Percentiles rank a stretch among this genome's conserved stretches.
phyloP scores from a whole-genome alignment of 2,113 vertebrate species.

The Dipodomys ordii region DNA sequence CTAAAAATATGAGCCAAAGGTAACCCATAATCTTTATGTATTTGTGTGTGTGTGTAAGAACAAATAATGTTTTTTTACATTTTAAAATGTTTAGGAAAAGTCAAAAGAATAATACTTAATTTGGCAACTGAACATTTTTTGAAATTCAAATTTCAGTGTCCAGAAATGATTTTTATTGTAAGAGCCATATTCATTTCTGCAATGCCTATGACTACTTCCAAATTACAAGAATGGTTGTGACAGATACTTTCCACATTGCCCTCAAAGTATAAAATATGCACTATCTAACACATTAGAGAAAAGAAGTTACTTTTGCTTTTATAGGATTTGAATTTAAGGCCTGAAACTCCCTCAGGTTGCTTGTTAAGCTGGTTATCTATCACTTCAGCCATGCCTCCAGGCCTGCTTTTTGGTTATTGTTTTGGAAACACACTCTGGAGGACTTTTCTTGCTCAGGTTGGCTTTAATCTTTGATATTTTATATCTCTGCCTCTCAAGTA shows the following conservation, averaged over 20 bases:
- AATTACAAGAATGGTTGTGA: not conserved
- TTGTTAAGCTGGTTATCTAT: too few species aligned
- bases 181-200: not conserved
- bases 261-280: constrained; percentile 1
- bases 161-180: not conserved
- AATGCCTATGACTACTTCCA: not conserved
- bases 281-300: not conserved
- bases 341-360: too few species aligned
- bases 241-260: not conserved
- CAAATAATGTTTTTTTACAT: not conserved
- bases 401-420: too few species aligned
- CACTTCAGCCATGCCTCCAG: too few species aligned
- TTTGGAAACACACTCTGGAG: too few species aligned
- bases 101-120: not conserved
- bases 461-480: too few species aligned
- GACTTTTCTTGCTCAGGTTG: too few species aligned
- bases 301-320: not conserved
- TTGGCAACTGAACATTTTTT: not conserved
- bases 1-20: not conserved
- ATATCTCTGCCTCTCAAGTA: too few species aligned
- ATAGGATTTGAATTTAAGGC: too few species aligned
- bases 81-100: not conserved
- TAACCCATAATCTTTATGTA: not conserved
- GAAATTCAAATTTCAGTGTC: not conserved
- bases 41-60: too few species aligned